Evolutionary conservation across 2,113 vertebrate species (phyloP).

Genomic region (Passer domesticus): DNA sequence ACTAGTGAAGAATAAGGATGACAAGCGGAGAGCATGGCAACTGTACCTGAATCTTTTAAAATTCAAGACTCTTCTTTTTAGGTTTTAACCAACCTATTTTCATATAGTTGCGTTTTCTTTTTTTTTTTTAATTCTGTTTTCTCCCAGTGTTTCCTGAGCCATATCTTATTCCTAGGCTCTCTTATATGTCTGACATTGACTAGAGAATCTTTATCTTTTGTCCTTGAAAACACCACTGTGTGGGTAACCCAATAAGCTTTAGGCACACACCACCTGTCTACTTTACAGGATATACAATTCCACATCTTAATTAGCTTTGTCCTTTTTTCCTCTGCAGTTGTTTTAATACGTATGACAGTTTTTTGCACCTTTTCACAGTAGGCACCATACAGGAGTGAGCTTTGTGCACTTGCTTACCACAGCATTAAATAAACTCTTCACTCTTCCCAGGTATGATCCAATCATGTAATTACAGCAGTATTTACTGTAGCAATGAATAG

Average conservation of each 20-base stretch:
- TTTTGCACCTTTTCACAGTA: not conserved
- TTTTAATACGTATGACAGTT: not conserved
- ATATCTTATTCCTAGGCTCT: not conserved
- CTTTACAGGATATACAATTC: not conserved
- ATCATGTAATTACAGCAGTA: not conserved
- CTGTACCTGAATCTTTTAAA: not conserved
- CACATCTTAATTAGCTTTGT: not conserved
- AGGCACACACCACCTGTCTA: not conserved
- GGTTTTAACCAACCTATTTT: not conserved
- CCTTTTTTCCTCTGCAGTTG: not conserved
- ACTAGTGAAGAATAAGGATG: not conserved
- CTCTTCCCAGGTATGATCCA: not conserved
- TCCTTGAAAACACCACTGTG: not conserved
- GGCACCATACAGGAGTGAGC: not conserved
- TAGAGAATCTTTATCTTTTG: not conserved
- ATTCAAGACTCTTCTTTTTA: constrained; percentile 2
- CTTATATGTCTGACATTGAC: not conserved
- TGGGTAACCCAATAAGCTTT: not conserved
- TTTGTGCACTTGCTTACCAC: not conserved
- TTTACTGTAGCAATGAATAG: not conserved
- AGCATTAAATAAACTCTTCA: not conserved
- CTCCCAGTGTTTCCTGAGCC: not conserved
- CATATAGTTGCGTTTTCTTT: not conserved
- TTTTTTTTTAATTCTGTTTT: not conserved
- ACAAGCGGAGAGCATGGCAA: not conserved